Base-by-base conservation (phyloP, 2,888 invertebrate species). In the Willowsia nigromaculata region DNA sequence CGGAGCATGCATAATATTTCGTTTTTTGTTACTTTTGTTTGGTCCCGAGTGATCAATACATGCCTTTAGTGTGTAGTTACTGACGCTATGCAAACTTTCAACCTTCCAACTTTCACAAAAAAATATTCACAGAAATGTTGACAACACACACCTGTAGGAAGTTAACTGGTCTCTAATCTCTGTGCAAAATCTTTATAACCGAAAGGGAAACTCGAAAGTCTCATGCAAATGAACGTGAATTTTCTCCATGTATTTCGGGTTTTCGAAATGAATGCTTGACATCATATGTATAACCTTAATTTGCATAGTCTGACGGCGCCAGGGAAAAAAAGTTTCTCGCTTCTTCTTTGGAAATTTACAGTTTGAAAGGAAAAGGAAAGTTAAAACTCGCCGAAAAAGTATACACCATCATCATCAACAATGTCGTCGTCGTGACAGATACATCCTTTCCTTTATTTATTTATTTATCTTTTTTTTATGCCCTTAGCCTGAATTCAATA, bases 401-500 rank as follows among this genome's bases (percentile, higher is more conserved):
- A 13, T 50, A 50, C 40, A 40, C 50, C 50, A 50, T 2, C 50
- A 50, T 18, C 50, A 50, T 3, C 50, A 6, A 5, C n/a, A n/a
- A 11, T 18, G 1, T 50, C 50, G 1, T 18, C 50, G 22, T 59
- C 43, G 33, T 74, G 74, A 40, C 25, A 40, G 11, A 47, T 22
- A 25, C 47, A 47, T 74, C 40, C 18, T 50, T 13, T 18, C 18
- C 15, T 47, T 13, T 13, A 13, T 50, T 50, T 50, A 50, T 27
- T 27, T 56, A 56, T 18, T 68, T 68, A 71, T 71, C 40, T 40
- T 15, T 11, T n/a, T n/a, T 40, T 40, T 71, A 13, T 76, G 76
- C 76, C 76, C 76, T 76, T 76, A 76, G 76, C 76, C 76, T 50
- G 6, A 37, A 76, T 76, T 50, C 76, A n/a, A n/a, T n/a, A 33